Percentiles rank a stretch among this genome's conserved stretches.
Conservation (phyloP, 2,888 invertebrate species). For the Lochmaea crataegi region DNA sequence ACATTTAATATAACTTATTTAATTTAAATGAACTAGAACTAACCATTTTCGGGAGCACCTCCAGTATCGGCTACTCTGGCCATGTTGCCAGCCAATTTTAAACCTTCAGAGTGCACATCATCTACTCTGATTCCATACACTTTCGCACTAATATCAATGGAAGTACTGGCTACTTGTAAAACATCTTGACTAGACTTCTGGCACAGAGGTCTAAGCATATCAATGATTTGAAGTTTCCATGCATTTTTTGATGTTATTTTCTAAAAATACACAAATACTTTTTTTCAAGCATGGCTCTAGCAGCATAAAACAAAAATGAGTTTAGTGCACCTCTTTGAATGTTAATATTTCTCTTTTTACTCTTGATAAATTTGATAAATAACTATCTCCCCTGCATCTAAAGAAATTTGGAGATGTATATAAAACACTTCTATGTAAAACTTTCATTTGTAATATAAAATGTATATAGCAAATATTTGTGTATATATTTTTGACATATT, state of each 20-base stretch:
- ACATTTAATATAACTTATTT: slow-evolving; percentile 13
- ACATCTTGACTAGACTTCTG: slow-evolving; percentile 75
- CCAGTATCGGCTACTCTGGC: slow-evolving; percentile 53
- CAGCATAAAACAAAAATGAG: background rate
- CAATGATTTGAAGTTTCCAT: slow-evolving; percentile 87
- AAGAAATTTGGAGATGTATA: background rate
- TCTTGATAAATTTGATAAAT: background rate
- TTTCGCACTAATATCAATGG: slow-evolving; percentile 88
- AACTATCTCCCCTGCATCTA: background rate
- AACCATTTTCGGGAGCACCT: slow-evolving; percentile 27
- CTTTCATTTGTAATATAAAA: background rate
- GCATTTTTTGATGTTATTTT: slow-evolving; percentile 92
- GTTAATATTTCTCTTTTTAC: background rate
- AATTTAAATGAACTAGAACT: slow-evolving; percentile 12
- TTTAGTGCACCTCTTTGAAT: background rate
- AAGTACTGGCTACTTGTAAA: slow-evolving; percentile 84
- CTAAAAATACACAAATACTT: slow-evolving; percentile 64
- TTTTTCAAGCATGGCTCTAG: background rate
- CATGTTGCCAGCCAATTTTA: slow-evolving; percentile 80
- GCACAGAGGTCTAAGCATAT: slow-evolving; percentile 84
- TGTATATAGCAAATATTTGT: background rate
- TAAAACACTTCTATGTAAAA: background rate
- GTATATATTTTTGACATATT: background rate
- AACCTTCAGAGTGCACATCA: slow-evolving; percentile 81
- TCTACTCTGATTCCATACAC: slow-evolving; percentile 82